These are phyloP conservation scores for Brachionus plicatilis DNA, from an alignment of 1,140 invertebrate genomes.

Conservation along the genomic window DNA sequence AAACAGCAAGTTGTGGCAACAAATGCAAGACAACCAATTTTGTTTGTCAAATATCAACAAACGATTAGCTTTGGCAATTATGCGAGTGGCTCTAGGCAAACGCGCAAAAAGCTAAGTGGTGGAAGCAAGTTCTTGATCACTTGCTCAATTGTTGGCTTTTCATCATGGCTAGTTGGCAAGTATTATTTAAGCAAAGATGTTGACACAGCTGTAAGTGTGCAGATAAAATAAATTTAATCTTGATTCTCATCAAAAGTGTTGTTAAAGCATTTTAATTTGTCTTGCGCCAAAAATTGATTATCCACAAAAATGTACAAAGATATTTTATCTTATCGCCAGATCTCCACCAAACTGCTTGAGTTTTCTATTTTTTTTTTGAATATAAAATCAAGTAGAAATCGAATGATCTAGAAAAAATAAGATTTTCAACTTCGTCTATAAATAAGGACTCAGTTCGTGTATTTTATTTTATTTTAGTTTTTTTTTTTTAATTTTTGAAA, in stretches of 20 bases:
- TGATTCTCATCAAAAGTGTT: conserved; percentile 16
- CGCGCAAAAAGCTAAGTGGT: not conserved
- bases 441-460: not conserved
- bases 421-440: not conserved
- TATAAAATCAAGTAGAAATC: not conserved
- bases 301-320: not conserved
- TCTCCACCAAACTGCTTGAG: not conserved
- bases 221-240: conserved; percentile 3
- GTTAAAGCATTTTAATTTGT: not conserved
- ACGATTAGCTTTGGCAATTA: not conserved
- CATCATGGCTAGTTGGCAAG: conserved; percentile 15
- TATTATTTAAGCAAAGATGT: conserved; percentile 27
- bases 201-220: conserved; percentile 30
- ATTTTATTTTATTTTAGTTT: not conserved
- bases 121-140: not conserved
- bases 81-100: not conserved
- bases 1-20: not conserved
- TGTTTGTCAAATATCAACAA: not conserved
- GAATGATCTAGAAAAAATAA: not conserved
- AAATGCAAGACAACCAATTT: not conserved
- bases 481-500: not conserved
- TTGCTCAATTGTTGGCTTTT: conserved; percentile 17
- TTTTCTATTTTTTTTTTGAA: not conserved
- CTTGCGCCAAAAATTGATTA: not conserved
- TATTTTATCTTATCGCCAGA: not conserved